Evolutionary conservation across 2,888 invertebrate genomes (phyloP), one percentile per base, ranked within the genome.

Genomic region (Ariolimax columbianus): DNA sequence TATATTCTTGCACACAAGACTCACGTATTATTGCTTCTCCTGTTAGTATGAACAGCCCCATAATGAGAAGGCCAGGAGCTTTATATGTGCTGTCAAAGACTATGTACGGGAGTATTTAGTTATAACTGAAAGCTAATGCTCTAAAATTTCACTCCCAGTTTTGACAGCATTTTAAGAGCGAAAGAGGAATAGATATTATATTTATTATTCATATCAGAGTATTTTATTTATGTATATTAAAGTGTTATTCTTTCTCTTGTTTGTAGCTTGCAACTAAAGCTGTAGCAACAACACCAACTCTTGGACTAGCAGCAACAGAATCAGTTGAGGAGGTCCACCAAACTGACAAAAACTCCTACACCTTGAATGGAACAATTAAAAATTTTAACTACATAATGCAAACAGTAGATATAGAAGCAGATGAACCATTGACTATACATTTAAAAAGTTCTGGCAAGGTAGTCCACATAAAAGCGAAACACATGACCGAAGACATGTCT

Each of bases 241-340:
- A 14, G 33, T 43, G 19, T 36, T 63, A 63, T 51, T 40, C 40
- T 33, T 55, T 36, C 47, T 77, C 47, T 40, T 51, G 19, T 68
- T 66, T 84, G 63, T 82, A 88, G 88, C 75, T 86, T 84, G 78
- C 88, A 36, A 86, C 85, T 38, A 88, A 85, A 83, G 83, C 85
- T 33, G 88, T 85, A 59, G 83, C 83, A 26, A 81, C 83, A 23
- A 72, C 70, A 66, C 72, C 77, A 40, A 66, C 78, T 26, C 59
- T 59, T 17, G 59, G 73, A 2, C 43, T 83, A 43, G n/a, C 73
- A 51, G 11, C 59, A 47, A 40, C 66, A 38, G 78, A 40, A 72
- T 47, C 68, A 78, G 33, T 19, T 17, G 78, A 86, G 43, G 63
- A 63, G 11, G 26, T 59, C 17, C 72, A 30, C n/a, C 40, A 55